phyloP scores from a whole-genome alignment of 1,140 invertebrate species.

The Eumaeus atala region DNA sequence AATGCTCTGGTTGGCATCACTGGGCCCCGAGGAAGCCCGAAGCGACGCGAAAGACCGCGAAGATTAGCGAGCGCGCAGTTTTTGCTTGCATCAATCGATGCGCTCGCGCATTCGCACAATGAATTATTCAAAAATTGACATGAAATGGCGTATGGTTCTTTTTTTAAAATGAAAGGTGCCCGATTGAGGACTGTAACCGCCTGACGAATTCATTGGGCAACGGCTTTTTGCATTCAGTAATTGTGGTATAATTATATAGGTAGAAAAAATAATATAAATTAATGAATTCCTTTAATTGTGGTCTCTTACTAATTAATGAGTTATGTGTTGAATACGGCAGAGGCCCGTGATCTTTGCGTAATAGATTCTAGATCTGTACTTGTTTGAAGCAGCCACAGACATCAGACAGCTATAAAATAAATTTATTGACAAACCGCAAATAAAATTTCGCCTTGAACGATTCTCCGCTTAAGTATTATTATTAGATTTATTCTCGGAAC shows the following conservation, averaged over 20 bases:
- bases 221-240: slow-evolving; percentile 66
- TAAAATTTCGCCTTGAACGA: slow-evolving; percentile 43
- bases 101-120: slow-evolving; percentile 70
- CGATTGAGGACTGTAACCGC: slow-evolving; percentile 73
- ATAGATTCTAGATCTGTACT: slow-evolving; percentile 20
- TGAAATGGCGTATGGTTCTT: slow-evolving; percentile 73
- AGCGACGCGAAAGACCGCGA: slow-evolving; percentile 56
- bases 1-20: slow-evolving; percentile 61
- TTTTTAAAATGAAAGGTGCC: slow-evolving; percentile 72
- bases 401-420: slow-evolving; percentile 39
- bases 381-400: slow-evolving; percentile 24
- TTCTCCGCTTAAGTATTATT: slow-evolving; percentile 19
- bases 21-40: slow-evolving; percentile 57
- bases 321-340: not conserved
- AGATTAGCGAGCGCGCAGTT: slow-evolving; percentile 70
- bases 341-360: not conserved
- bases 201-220: slow-evolving; percentile 73
- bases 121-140: slow-evolving; percentile 74
- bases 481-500: slow-evolving; percentile 1
- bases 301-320: slow-evolving; percentile 1
- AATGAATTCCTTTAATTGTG: slow-evolving; percentile 11
- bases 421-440: slow-evolving; percentile 62
- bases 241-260: slow-evolving; percentile 53
- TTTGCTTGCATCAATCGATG: slow-evolving; percentile 73
- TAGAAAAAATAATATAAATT: slow-evolving; percentile 16